phyloP scores from a whole-genome alignment of 2,797 vertebrate genomes.

The Apogon hyalosoma region DNA sequence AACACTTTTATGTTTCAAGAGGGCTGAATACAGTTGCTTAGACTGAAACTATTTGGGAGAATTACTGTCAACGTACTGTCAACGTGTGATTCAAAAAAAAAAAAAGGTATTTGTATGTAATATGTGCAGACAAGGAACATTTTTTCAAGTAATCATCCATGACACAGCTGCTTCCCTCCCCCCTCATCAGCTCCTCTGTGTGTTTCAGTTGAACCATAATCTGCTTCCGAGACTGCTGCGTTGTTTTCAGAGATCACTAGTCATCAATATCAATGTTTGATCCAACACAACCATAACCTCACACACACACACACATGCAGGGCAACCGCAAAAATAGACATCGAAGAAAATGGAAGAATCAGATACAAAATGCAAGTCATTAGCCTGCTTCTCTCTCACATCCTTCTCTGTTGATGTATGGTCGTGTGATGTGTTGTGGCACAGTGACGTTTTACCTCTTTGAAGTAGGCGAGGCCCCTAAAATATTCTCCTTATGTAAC shows the following conservation, averaged over 20 bases:
- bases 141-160: constrained; percentile 56
- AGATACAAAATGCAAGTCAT: constrained; percentile 40
- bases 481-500: constrained; percentile 85
- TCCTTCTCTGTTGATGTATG: constrained; percentile 42
- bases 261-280: constrained; percentile 64
- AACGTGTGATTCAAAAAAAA: constrained; percentile 20
- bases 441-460: constrained; percentile 72
- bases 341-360: constrained; percentile 30
- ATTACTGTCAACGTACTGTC: neutral
- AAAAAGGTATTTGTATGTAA: neutral
- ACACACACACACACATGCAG: constrained; percentile 7
- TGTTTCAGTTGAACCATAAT: constrained; percentile 67
- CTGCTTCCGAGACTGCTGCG: constrained; percentile 51
- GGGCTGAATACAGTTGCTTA: constrained; percentile 6
- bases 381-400: constrained; percentile 33
- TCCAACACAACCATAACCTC: constrained; percentile 22
- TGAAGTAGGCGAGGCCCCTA: constrained; percentile 75
- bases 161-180: constrained; percentile 66
- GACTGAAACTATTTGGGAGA: constrained; percentile 17
- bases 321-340: constrained; percentile 27
- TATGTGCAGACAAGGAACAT: constrained; percentile 15
- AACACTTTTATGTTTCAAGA: neutral
- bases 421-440: constrained; percentile 62
- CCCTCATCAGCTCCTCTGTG: constrained; percentile 62
- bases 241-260: constrained; percentile 47